Evolutionary conservation across 2,113 vertebrate species (phyloP).

Genomic region (Lepidiolamprologus cunningtoni): DNA sequence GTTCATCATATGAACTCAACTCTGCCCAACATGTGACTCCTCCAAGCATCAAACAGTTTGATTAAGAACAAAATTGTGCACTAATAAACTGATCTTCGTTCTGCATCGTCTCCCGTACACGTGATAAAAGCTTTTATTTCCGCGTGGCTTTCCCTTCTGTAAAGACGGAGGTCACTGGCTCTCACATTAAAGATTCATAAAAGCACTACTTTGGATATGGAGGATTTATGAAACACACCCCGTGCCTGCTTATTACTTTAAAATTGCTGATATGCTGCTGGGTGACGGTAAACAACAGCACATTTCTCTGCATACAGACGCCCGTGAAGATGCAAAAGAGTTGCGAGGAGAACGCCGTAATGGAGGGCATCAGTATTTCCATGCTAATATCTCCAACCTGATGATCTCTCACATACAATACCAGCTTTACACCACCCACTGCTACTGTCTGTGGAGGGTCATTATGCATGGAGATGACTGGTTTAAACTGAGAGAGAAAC

Average conservation of each 20-base stretch:
- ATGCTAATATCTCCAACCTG: slow-evolving; percentile 65
- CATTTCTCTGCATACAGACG: slow-evolving; percentile 38
- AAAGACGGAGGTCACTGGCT: slow-evolving; percentile 49
- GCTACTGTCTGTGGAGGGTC: slow-evolving; percentile 30
- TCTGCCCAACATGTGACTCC: not conserved
- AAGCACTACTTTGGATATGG: slow-evolving; percentile 43
- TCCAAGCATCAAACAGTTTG: not conserved
- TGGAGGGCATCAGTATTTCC: slow-evolving; percentile 64
- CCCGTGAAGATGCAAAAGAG: slow-evolving; percentile 48
- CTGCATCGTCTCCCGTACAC: not conserved
- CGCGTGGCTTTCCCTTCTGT: slow-evolving; percentile 34
- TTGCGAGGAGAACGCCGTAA: slow-evolving; percentile 36
- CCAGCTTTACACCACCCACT: not conserved
- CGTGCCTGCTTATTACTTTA: slow-evolving; percentile 53
- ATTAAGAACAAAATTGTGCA: not conserved
- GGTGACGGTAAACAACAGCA: slow-evolving; percentile 36
- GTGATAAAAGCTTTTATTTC: slow-evolving; percentile 36
- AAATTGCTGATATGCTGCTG: slow-evolving; percentile 51
- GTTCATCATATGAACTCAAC: not conserved
- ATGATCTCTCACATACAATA: slow-evolving; percentile 53
- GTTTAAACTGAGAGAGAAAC: slow-evolving; percentile 45
- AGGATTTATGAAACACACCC: slow-evolving; percentile 54
- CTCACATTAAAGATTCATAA: slow-evolving; percentile 57
- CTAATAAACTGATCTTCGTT: not conserved
- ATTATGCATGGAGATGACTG: slow-evolving; percentile 68